Percentiles rank a stretch among this genome's conserved stretches.
Conservation (phyloP, 2,113 vertebrate species). For the Nycticorax nycticorax region DNA sequence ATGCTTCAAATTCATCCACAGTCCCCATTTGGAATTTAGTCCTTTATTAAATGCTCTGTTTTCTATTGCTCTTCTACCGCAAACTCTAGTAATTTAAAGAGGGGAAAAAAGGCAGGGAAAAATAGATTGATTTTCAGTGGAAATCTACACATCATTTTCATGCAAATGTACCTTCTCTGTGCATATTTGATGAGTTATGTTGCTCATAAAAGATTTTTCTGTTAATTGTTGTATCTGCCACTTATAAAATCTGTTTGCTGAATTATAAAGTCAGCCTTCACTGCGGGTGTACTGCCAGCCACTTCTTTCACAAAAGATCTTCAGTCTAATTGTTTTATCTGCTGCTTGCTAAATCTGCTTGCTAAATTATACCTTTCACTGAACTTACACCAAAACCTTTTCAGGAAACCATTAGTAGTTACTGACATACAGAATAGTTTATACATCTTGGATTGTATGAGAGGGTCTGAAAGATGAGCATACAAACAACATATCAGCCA, state of each 20-base stretch:
- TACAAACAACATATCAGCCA: background rate
- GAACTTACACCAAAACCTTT: conserved; percentile 63
- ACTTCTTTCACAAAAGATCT: conserved; percentile 66
- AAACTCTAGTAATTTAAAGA: background rate
- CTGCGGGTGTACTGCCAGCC: conserved; percentile 11
- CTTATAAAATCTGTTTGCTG: conserved; percentile 71
- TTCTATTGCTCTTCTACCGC: background rate
- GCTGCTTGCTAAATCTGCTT: conserved; percentile 69
- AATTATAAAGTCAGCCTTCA: conserved; percentile 70
- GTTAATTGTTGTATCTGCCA: conserved; percentile 69
- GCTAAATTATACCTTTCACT: conserved; percentile 74
- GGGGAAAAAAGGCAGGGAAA: background rate
- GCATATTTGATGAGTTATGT: conserved; percentile 51
- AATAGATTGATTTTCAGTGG: conserved; percentile 12
- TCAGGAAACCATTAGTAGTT: conserved; percentile 67
- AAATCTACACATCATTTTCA: conserved; percentile 32
- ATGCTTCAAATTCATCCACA: background rate
- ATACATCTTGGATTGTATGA: background rate
- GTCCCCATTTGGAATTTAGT: background rate
- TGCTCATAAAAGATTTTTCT: conserved; percentile 61
- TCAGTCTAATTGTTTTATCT: conserved; percentile 75
- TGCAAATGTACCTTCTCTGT: conserved; percentile 46
- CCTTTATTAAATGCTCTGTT: background rate
- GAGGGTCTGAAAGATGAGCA: background rate
- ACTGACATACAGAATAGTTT: conserved; percentile 26